Conservation (phyloP, 2,113 vertebrate species). For the Crotalus tigris region DNA sequence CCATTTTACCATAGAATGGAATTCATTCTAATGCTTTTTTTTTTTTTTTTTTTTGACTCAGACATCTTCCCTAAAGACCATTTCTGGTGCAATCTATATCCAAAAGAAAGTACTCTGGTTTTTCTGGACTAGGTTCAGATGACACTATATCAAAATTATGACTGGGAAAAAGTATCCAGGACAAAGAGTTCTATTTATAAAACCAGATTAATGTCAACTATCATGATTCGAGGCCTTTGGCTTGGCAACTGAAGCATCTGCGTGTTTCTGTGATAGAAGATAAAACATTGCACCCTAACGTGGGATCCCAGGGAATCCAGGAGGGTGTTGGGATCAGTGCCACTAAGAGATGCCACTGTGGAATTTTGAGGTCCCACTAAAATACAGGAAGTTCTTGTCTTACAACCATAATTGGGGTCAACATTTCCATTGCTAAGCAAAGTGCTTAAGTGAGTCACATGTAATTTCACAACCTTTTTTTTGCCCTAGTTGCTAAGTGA, state of each 20-base stretch:
- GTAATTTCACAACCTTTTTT: too few relatives aligned
- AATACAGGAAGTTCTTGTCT: not conserved
- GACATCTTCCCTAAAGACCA: not conserved
- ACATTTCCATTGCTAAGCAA: not conserved
- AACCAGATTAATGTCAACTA: rapidly evolving
- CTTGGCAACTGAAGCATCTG: not conserved
- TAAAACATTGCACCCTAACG: not conserved
- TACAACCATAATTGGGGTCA: not conserved
- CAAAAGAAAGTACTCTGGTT: not conserved
- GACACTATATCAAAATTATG: constrained; percentile 10
- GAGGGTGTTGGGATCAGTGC: not conserved
- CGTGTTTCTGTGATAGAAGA: not conserved
- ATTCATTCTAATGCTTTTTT: not conserved
- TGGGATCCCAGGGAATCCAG: not conserved
- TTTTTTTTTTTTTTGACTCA: not conserved
- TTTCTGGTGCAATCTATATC: not conserved
- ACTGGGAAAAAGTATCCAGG: not conserved
- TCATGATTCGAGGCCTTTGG: not conserved
- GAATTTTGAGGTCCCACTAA: not conserved
- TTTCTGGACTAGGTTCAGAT: not conserved
- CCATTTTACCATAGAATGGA: not conserved
- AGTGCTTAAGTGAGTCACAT: too few relatives aligned
- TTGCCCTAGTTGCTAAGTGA: too few relatives aligned
- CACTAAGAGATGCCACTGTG: not conserved
- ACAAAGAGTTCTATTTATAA: constrained; percentile 15